phyloP scores from a whole-genome alignment of 2,797 vertebrate genomes.

The Sebastes aleutianus region DNA sequence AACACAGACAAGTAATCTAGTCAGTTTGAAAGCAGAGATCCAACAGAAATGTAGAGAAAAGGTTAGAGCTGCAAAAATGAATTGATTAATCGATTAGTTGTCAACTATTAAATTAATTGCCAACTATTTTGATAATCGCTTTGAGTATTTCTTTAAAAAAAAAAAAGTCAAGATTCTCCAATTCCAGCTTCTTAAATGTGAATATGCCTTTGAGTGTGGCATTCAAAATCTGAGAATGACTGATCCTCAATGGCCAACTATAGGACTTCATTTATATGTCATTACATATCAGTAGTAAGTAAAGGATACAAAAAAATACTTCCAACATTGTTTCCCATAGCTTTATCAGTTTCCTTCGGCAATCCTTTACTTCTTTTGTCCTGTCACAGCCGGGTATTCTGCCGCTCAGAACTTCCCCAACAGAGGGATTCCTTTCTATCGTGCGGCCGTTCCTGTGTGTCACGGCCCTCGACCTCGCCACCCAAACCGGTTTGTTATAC shows the following conservation, averaged over 20 bases:
- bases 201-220: too few relatives aligned
- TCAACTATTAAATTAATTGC: too few relatives aligned
- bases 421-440: neutral
- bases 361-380: neutral
- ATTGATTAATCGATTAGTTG: too few relatives aligned
- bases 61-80: neutral
- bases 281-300: neutral
- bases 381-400: neutral
- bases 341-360: neutral
- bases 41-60: neutral
- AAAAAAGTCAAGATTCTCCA: too few relatives aligned
- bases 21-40: conserved; percentile 6
- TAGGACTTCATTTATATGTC: neutral
- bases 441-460: neutral
- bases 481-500: neutral
- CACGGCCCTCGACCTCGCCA: neutral
- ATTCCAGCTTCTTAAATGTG: too few relatives aligned
- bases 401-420: neutral
- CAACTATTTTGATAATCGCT: too few relatives aligned
- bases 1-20: neutral
- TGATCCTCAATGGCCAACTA: neutral
- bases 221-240: too few relatives aligned
- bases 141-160: too few relatives aligned
- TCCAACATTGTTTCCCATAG: neutral
- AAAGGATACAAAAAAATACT: neutral